phyloP scores from a whole-genome alignment of 2,113 vertebrate genomes.

The Psammodynastes pulverulentus region DNA sequence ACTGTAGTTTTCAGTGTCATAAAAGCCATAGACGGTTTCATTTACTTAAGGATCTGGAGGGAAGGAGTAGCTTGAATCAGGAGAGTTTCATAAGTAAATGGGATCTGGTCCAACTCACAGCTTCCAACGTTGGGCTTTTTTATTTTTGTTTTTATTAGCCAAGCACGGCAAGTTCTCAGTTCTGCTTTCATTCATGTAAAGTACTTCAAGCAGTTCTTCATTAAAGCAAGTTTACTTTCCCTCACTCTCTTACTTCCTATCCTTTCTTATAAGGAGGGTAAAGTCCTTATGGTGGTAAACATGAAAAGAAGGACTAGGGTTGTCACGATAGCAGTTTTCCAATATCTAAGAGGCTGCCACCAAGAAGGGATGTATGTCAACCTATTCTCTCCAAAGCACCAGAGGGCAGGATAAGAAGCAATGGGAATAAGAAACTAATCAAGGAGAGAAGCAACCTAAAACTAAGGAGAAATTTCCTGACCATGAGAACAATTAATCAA shows the following conservation, averaged over 20 bases:
- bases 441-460: not conserved
- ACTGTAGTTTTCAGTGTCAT: not conserved
- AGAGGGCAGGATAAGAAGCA: not conserved
- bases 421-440: not conserved
- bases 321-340: not conserved
- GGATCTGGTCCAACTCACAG: not conserved
- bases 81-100: not conserved
- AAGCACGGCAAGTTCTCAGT: not conserved
- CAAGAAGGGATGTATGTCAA: not conserved
- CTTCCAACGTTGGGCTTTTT: not conserved
- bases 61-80: not conserved
- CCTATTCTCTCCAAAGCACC: not conserved
- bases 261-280: not conserved
- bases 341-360: not conserved
- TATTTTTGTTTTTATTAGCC: not conserved
- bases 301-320: not conserved
- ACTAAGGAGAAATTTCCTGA: not conserved
- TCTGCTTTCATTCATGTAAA: not conserved
- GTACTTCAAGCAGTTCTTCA: not conserved
- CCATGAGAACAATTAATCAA: not conserved
- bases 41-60: not conserved
- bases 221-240: not conserved
- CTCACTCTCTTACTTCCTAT: not conserved
- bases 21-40: not conserved
- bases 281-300: not conserved